Evolutionary conservation across 2,797 vertebrate genomes (phyloP).

Genomic region (Hozukius guyotensis): DNA sequence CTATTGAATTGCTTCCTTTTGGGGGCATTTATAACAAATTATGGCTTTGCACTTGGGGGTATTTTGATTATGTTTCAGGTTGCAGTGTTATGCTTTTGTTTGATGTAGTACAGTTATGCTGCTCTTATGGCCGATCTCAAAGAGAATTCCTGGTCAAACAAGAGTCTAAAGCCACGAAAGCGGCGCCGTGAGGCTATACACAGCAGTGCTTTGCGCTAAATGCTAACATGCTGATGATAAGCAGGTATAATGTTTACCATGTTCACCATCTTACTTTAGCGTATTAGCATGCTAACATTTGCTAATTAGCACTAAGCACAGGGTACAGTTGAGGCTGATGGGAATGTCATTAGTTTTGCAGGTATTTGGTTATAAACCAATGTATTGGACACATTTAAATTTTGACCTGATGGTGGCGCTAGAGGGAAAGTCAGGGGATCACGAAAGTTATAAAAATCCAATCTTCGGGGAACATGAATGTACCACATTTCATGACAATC

Average conservation of each 20-base stretch:
- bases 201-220: too few relatives aligned
- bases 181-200: fast-evolving
- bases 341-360: background rate
- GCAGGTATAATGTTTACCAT: too few relatives aligned
- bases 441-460: background rate
- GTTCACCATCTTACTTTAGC: too few relatives aligned
- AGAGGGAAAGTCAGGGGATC: background rate
- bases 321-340: background rate
- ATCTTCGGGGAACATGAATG: background rate
- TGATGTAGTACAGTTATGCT: background rate
- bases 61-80: background rate
- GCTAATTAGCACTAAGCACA: background rate
- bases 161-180: background rate
- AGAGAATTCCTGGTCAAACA: background rate
- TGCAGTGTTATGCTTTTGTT: background rate
- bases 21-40: slow-evolving; percentile 6
- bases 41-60: background rate
- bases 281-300: background rate
- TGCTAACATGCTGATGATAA: too few relatives aligned
- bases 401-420: background rate
- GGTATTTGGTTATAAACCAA: background rate
- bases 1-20: background rate
- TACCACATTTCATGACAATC: background rate
- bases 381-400: background rate
- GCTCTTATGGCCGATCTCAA: background rate